Evolutionary conservation across 2,888 invertebrate species (phyloP).

Genomic region (Druceiella hillmani): DNA sequence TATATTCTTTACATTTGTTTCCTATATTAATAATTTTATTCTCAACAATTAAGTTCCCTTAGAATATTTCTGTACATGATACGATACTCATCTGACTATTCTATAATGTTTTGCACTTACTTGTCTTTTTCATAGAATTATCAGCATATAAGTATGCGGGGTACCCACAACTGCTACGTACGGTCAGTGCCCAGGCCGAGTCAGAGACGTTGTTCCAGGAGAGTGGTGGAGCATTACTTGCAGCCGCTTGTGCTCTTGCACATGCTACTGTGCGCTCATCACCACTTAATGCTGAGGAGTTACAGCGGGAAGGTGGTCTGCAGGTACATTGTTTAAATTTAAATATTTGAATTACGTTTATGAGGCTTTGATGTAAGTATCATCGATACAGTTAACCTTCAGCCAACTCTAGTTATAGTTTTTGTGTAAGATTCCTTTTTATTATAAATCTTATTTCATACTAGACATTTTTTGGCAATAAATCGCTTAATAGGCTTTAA

Average conservation of each 20-base stretch:
- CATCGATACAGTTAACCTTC: too few relatives aligned
- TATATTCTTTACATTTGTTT: too few relatives aligned
- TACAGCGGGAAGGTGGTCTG: constrained; percentile 89
- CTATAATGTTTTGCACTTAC: constrained; percentile 10
- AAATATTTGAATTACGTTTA: too few relatives aligned
- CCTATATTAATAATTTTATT: too few relatives aligned
- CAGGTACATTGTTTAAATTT: too few relatives aligned
- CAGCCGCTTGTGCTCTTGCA: constrained; percentile 90
- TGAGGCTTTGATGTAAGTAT: too few relatives aligned
- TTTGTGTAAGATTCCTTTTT: too few relatives aligned
- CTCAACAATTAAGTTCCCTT: too few relatives aligned
- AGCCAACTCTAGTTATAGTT: too few relatives aligned
- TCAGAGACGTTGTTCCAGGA: constrained; percentile 92
- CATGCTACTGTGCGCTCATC: constrained; percentile 97
- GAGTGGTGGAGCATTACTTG: constrained; percentile 57
- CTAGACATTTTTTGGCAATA: too few relatives aligned
- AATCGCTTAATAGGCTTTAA: too few relatives aligned
- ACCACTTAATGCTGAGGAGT: constrained; percentile 95
- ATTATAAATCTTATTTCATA: too few relatives aligned
- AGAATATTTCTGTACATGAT: neutral
- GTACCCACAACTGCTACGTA: constrained; percentile 94
- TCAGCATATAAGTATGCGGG: constrained; percentile 98
- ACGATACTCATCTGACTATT: neutral
- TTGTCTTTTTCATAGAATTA: constrained; percentile 54
- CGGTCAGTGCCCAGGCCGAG: constrained; percentile 87